Conservation (phyloP, 1,140 invertebrate genomes). For the Cydia amplana region DNA sequence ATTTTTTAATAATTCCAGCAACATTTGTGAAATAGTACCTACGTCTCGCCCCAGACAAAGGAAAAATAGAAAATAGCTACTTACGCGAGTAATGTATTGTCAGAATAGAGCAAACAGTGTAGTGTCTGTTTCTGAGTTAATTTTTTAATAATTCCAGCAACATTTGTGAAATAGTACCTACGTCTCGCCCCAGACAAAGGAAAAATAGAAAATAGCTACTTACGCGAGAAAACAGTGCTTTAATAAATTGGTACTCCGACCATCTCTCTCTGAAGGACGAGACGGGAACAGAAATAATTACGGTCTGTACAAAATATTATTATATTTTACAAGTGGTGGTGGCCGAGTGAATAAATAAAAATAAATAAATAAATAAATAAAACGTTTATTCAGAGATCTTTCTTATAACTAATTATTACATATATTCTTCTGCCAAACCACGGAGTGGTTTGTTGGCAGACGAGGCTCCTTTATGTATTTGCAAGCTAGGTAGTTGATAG, state of each 20-base stretch:
- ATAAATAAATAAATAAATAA: too few species aligned
- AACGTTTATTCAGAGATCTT: too few species aligned
- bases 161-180: neutral
- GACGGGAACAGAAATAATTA: neutral
- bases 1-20: slow-evolving; percentile 2
- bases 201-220: neutral
- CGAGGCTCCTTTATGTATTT: too few species aligned
- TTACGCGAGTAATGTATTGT: too few species aligned
- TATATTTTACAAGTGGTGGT: neutral
- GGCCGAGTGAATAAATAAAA: too few species aligned
- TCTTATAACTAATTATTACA: too few species aligned
- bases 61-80: neutral
- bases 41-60: neutral
- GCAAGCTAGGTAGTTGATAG: too few species aligned
- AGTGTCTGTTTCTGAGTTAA: neutral
- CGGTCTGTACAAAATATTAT: neutral
- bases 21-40: neutral
- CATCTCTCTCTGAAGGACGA: neutral
- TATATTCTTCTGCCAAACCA: too few species aligned
- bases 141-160: neutral
- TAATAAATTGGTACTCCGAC: neutral
- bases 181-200: neutral
- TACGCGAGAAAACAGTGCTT: neutral
- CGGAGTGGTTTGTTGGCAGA: too few species aligned
- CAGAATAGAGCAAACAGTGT: neutral